Percentiles rank a stretch among this genome's conserved stretches.
Evolutionary conservation across 1,140 invertebrate species (phyloP).

Genomic region (Lucilia sericata): DNA sequence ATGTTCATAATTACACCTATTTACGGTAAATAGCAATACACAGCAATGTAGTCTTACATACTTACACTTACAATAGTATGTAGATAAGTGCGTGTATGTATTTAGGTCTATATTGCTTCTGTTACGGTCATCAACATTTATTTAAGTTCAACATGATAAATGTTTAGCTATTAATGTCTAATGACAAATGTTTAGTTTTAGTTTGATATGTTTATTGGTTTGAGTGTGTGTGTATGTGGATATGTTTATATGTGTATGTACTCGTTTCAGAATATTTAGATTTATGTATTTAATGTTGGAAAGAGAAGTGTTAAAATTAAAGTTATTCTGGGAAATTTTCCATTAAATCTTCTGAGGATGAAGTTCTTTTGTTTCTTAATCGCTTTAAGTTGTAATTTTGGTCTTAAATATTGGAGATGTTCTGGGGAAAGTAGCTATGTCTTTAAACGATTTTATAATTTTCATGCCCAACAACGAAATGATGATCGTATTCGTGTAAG

Average conservation of each 20-base stretch:
- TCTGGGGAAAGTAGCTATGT: too few relatives aligned
- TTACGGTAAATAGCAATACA: neutral
- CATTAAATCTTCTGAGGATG: too few relatives aligned
- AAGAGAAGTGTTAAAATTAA: slow-evolving; percentile 26
- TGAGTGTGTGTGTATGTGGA: too few relatives aligned
- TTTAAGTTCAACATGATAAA: slow-evolving; percentile 45
- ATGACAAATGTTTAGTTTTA: slow-evolving; percentile 47
- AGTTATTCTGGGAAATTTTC: neutral
- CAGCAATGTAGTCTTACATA: neutral
- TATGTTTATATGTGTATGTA: too few relatives aligned
- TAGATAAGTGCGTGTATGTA: neutral
- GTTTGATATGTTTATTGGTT: slow-evolving; percentile 17
- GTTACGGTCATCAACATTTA: slow-evolving; percentile 43
- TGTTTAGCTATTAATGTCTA: slow-evolving; percentile 48
- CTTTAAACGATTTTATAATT: too few relatives aligned
- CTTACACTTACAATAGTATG: neutral
- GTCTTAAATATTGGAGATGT: too few relatives aligned
- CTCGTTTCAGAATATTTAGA: neutral
- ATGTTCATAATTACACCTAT: slow-evolving; percentile 37
- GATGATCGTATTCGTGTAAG: too few relatives aligned
- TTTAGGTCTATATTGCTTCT: neutral
- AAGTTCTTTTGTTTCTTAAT: too few relatives aligned
- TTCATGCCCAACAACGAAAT: too few relatives aligned
- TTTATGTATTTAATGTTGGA: slow-evolving; percentile 15
- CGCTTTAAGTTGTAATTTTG: too few relatives aligned